Base-by-base conservation (phyloP, 2,113 vertebrate genomes). In the Hoplias malabaricus region DNA sequence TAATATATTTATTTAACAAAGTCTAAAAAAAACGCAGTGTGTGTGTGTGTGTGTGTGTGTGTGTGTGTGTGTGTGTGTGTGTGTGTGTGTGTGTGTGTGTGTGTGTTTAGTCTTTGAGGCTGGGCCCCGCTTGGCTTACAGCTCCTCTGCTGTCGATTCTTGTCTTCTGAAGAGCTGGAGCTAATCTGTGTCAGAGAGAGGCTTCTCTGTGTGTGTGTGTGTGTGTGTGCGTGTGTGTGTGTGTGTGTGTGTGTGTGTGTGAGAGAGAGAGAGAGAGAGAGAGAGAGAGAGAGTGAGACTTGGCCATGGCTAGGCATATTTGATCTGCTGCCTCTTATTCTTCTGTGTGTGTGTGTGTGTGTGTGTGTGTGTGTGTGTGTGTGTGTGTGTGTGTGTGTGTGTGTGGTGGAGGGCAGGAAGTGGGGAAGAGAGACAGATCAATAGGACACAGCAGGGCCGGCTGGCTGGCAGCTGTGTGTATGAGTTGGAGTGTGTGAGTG, bases 311-410 rank as follows among this genome's bases (percentile, higher is more conserved):
- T 40, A 19, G 54, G 21, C 12, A 23, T 63, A 31, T 56, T 25
- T 77, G 69, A 61, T 73, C 42, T 27, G 68, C 69, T 73, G 74
- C 69, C 74, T 81, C 21, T 76, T 57, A 76, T 81, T 29, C 56
- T 42, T 61, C 1, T 67, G 16, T 72, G 34, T 65, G 34, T 65
- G 76, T 75, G 33, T 70, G 56, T 75, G 83, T 80, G 43, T 84
- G 83, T 88, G 86, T 85, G 83, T 80, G 83, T 80, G 43, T 84
- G 83, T 88, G 86, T 85, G 83, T 67, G 16, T 72, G 34, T 65
- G 34, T 65, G 76, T 75, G 33, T 70, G 56, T 75, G 83, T 80
- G 43, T 84, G 83, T 88, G 86, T 85, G 83, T 80, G n/a, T 80
- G 68, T 72, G 70, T 70, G 69, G 83, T 77, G 70, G 71, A 85